phyloP scores from a whole-genome alignment of 2,113 vertebrate species.

The Jacana jacana region DNA sequence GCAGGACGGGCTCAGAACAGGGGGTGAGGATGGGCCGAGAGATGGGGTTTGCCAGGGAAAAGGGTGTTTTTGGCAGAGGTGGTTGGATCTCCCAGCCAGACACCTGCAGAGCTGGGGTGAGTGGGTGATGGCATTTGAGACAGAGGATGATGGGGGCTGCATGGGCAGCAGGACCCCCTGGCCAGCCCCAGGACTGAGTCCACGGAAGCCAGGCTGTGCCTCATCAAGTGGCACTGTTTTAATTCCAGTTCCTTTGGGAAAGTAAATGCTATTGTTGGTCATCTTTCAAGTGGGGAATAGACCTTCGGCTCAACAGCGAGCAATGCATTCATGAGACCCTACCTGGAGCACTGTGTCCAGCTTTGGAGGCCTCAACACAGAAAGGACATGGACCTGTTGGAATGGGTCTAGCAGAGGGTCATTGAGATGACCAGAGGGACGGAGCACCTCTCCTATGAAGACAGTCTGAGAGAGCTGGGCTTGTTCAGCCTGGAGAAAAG shows the following conservation, averaged over 20 bases:
- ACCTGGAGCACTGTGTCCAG: too few species aligned
- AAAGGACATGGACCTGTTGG: too few species aligned
- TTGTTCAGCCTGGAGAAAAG: too few species aligned
- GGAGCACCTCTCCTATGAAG: too few species aligned
- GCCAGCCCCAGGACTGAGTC: background rate
- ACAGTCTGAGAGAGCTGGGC: too few species aligned
- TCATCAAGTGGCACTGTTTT: rapidly evolving
- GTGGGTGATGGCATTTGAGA: background rate
- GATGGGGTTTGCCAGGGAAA: background rate
- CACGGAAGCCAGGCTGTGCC: background rate
- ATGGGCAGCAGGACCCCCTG: background rate
- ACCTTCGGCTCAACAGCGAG: background rate
- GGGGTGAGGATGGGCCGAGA: background rate
- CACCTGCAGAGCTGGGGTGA: background rate
- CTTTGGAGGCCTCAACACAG: too few species aligned
- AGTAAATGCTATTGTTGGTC: background rate
- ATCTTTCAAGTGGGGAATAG: background rate
- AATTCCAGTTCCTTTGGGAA: background rate
- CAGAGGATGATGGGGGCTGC: rapidly evolving
- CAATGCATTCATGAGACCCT: too few species aligned
- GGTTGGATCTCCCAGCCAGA: background rate
- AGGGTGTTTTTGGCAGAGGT: background rate
- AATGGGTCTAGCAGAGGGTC: too few species aligned
- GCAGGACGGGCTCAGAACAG: background rate
- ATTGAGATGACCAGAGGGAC: too few species aligned